Percentiles rank a stretch among this genome's conserved stretches.
Conservation (phyloP, 2,113 vertebrate species). For the Pao palembangensis region DNA sequence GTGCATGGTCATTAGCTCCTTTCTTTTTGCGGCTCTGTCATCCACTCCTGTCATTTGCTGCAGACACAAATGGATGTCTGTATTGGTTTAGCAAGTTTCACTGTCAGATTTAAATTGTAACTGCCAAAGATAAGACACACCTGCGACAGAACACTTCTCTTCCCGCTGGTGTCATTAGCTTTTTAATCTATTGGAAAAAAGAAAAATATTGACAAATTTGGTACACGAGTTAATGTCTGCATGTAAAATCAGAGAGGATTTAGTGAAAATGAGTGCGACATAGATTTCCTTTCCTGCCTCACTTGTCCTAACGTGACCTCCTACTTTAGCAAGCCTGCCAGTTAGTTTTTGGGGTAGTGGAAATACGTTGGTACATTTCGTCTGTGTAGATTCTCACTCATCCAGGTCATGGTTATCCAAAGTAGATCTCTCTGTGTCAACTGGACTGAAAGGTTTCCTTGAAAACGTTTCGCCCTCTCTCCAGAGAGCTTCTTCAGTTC, state of each 20-base stretch:
- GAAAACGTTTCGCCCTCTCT: too few species aligned
- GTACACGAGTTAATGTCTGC: not conserved
- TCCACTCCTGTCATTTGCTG: conserved; percentile 22
- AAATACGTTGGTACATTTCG: too few species aligned
- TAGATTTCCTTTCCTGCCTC: conserved; percentile 2
- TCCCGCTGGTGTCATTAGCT: conserved; percentile 4
- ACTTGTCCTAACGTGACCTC: too few species aligned
- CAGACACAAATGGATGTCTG: conserved; percentile 25
- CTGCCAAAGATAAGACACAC: conserved; percentile 23
- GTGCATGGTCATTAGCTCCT: conserved; percentile 36
- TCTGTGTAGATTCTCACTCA: too few species aligned
- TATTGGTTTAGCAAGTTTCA: conserved; percentile 51
- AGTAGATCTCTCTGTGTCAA: too few species aligned
- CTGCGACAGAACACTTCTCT: not conserved
- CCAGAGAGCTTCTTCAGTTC: too few species aligned
- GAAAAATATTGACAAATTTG: not conserved
- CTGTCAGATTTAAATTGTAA: conserved; percentile 33
- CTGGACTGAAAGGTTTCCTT: too few species aligned
- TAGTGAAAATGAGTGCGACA: not conserved
- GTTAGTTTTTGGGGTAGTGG: too few species aligned
- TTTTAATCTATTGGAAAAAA: conserved; percentile 1
- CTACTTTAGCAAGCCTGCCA: not conserved
- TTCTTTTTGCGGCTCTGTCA: conserved; percentile 15
- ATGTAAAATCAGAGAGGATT: conserved; percentile 9
- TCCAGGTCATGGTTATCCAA: too few species aligned